Conservation (phyloP, 2,888 invertebrate species). For the Thyatira batis region DNA sequence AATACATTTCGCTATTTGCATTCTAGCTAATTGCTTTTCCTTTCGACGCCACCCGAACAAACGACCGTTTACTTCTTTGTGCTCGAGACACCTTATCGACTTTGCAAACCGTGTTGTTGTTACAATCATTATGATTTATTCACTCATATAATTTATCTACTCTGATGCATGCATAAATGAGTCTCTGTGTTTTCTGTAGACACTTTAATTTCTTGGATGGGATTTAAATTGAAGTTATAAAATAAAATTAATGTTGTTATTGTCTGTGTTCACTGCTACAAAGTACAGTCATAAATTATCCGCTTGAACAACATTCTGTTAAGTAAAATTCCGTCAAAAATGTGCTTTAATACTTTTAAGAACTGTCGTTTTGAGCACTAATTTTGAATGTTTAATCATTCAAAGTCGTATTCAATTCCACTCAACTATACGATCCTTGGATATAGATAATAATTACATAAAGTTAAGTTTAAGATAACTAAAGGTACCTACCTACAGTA, state of each 20-base stretch:
- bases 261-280: background rate
- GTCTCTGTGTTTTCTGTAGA: too few species aligned
- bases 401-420: background rate
- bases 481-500: too few species aligned
- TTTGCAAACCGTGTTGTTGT: conserved; percentile 33
- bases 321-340: background rate
- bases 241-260: background rate
- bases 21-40: conserved; percentile 77
- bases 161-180: background rate
- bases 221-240: background rate
- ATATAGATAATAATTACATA: background rate
- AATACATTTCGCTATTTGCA: conserved; percentile 72
- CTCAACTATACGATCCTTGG: background rate
- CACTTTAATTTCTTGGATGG: background rate
- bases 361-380: background rate
- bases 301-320: background rate
- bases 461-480: background rate
- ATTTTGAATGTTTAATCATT: background rate
- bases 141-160: background rate
- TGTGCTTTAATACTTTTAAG: background rate
- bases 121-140: conserved; percentile 24
- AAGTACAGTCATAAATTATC: background rate
- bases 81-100: conserved; percentile 51
- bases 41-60: conserved; percentile 59
- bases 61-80: conserved; percentile 60